These are phyloP conservation scores for Heliconius himera DNA, from an alignment of 1,140 invertebrate genomes.

Conservation along the genomic window DNA sequence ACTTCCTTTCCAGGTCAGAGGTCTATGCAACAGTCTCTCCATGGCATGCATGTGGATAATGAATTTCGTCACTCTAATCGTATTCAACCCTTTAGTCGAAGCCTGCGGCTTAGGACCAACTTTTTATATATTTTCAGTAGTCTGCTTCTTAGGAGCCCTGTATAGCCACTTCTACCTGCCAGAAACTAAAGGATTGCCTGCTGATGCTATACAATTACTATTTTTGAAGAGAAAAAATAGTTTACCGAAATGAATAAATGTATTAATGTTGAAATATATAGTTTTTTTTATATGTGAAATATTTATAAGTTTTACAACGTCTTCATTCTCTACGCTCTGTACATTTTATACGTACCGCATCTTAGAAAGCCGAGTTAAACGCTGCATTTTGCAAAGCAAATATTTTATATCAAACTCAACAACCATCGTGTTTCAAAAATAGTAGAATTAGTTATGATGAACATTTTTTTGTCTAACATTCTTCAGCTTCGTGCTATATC, in stretches of 20 bases:
- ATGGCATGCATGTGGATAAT: slow-evolving; percentile 68
- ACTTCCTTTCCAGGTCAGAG: slow-evolving; percentile 58
- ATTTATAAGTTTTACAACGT: no score
- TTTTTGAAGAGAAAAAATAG: slow-evolving; percentile 54
- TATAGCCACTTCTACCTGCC: slow-evolving; percentile 66
- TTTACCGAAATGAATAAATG: slow-evolving; percentile 17
- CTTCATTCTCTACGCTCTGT: no score
- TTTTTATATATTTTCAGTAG: slow-evolving; percentile 61
- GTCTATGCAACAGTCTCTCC: slow-evolving; percentile 62
- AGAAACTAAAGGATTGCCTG: slow-evolving; percentile 68
- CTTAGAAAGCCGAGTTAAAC: no score
- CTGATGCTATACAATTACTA: slow-evolving; percentile 62
- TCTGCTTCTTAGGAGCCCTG: slow-evolving; percentile 57
- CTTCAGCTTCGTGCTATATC: no score
- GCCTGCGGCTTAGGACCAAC: slow-evolving; percentile 55
- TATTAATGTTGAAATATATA: slow-evolving; percentile 14
- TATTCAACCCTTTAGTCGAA: slow-evolving; percentile 67
- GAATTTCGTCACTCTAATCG: slow-evolving; percentile 64
- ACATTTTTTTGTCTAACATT: no score
- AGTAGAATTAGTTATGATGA: no score
- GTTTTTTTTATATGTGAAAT: background rate
- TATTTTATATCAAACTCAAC: no score
- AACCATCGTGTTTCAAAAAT: no score
- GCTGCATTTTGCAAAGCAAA: no score
- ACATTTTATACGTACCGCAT: no score